Base-by-base conservation (phyloP, 2,888 invertebrate species). In the Rhagonycha fulva region DNA sequence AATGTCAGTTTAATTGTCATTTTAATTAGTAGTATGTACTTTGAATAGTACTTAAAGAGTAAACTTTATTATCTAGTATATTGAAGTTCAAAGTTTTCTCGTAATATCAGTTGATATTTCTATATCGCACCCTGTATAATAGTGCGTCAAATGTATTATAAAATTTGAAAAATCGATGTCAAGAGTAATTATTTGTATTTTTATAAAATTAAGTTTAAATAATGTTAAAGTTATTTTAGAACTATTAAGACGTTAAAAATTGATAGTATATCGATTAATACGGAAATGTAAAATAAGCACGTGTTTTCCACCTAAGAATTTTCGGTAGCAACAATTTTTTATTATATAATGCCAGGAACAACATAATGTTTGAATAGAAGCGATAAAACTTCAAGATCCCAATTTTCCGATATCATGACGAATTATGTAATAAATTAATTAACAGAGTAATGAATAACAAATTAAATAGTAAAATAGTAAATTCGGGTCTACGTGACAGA, bases 401-500 rank as follows among this genome's bases (percentile, higher is more conserved):
- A 24, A 24, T 66, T 66, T 14, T 12, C 4, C 1, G 5, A 69
- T 23, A 69, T 23, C 60, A 14, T 61, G n/a, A 61, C 23, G 2
- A 14, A 63, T 72, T 72, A 72, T 68, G 23, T 72, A 72, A 72
- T 26, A 28, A 30, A 26, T 71, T 71, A 14, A 62, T 28, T 14
- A 23, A 71, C 1, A 28, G 19, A 28, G 9, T 19, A 24, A 12
- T 12, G 63, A 66, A 66, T 24, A 14, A 24, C 63, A 24, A 26
- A 14, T 28, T 19, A 60, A 73, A 68, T 72, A 69, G 68, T 14
- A 67, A 71, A 76, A 62, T 62, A 67, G 66, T 66, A 60, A 69
- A 71, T 68, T 72, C 68, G 73, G 80, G 82, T 74, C 79, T 82
- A 82, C 82, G 82, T 82, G 82, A 81, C 82, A 78, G 79, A 30